Evolutionary conservation across 2,113 vertebrate species (phyloP).

Genomic region (Nematolebias whitei): DNA sequence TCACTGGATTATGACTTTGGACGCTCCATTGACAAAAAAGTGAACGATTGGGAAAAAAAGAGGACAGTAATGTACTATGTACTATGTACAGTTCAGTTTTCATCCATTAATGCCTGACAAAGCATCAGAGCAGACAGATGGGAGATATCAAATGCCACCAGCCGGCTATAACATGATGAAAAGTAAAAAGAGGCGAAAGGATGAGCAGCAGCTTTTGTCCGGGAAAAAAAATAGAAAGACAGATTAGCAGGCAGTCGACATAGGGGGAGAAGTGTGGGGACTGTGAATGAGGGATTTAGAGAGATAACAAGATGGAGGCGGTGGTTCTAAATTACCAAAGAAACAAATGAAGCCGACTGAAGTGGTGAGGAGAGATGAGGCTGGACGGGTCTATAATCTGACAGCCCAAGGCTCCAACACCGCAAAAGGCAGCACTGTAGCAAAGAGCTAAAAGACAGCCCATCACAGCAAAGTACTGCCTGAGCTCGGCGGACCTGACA

Average conservation of each 20-base stretch:
- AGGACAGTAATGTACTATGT: constrained; percentile 1
- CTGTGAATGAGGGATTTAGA: constrained; percentile 33
- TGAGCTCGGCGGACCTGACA: constrained; percentile 14
- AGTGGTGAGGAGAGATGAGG: constrained; percentile 2
- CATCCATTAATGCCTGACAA: constrained; percentile 8
- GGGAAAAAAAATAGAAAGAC: constrained; percentile 18
- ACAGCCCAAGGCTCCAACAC: constrained; percentile 16
- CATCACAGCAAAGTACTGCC: constrained; percentile 46
- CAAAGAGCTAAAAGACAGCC: constrained; percentile 24
- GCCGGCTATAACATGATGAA: constrained; percentile 3
- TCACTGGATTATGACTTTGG: constrained; percentile 13
- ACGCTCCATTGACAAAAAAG: constrained; percentile 7
- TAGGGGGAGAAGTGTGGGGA: constrained; percentile 18
- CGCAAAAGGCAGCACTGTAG: constrained; percentile 13
- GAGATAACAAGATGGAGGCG: constrained; percentile 32
- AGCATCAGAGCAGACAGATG: background rate
- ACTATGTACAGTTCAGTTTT: constrained; percentile 4
- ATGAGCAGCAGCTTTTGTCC: constrained; percentile 34
- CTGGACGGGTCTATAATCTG: constrained; percentile 26
- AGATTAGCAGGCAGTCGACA: constrained; percentile 41
- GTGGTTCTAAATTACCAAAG: constrained; percentile 9
- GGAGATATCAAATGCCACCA: constrained; percentile 18
- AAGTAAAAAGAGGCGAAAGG: constrained; percentile 7
- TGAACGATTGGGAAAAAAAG: background rate
- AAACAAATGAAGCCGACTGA: background rate